A percentile compares a stretch with the other conserved stretches of the same genome.
Conservation (phyloP, 2,888 invertebrate species). For the Drosophila vallismaia region DNA sequence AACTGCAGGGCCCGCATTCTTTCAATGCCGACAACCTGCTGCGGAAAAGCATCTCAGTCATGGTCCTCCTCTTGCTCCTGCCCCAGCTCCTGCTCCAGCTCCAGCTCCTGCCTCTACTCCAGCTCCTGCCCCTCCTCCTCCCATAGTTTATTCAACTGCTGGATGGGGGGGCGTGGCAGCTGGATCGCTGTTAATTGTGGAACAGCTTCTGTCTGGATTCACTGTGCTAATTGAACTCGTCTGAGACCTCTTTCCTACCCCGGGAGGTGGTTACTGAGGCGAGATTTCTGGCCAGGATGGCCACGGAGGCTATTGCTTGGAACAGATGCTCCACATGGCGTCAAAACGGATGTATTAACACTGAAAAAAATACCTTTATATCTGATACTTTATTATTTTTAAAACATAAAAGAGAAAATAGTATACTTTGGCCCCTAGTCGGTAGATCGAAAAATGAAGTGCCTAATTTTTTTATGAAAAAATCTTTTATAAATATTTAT, state of each 20-base stretch:
- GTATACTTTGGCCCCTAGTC: no score
- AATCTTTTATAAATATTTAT: no score
- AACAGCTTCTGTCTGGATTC: conserved; percentile 49
- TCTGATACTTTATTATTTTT: not conserved
- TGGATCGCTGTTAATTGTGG: conserved; percentile 63
- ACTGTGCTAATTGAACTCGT: conserved; percentile 66
- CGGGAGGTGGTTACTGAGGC: conserved; percentile 28
- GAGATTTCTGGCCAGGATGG: conserved; percentile 13
- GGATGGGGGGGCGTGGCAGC: conserved; percentile 6
- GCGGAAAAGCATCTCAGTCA: conserved; percentile 24
- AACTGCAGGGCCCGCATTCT: conserved; percentile 33
- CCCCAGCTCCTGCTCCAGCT: not conserved
- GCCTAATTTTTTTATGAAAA: no score
- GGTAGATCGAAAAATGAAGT: no score
- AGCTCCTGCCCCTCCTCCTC: not conserved
- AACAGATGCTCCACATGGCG: conserved; percentile 6
- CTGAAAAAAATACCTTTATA: not conserved
- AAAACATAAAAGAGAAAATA: no score
- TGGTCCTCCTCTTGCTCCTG: conserved; percentile 1
- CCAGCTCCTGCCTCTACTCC: not conserved
- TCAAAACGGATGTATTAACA: not conserved
- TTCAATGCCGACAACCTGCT: conserved; percentile 40
- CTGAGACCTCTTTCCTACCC: conserved; percentile 11
- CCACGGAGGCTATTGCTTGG: conserved; percentile 8
- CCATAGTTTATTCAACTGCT: conserved; percentile 20